A percentile compares a stretch with the other conserved stretches of the same genome.
These are phyloP conservation scores for Parthenolecanium corni DNA, from an alignment of 2,888 invertebrate species.

Conservation along the genomic window DNA sequence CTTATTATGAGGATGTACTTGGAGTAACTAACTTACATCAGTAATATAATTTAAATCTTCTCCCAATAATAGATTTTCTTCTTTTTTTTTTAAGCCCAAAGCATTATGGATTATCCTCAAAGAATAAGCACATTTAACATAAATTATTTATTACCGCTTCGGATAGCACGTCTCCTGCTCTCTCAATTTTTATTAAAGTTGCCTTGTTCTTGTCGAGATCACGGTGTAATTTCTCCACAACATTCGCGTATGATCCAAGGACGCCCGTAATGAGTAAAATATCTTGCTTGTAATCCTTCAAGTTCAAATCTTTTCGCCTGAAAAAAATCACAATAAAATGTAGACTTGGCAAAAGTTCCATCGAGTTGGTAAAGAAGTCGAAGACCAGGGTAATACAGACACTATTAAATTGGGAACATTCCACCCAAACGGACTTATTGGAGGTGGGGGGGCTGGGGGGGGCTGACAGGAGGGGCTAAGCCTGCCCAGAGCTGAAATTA, in stretches of 20 bases:
- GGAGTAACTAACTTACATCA: no score
- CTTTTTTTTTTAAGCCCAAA: no score
- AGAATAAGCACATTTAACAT: no score
- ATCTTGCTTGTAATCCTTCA: slow-evolving; percentile 62
- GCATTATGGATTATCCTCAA: no score
- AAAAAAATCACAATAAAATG: slow-evolving; percentile 29
- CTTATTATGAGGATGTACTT: no score
- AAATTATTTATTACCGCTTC: slow-evolving; percentile 65
- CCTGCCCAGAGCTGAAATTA: no score
- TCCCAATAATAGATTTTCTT: no score
- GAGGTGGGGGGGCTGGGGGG: no score
- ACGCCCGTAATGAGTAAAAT: slow-evolving; percentile 69
- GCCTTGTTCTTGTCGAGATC: slow-evolving; percentile 69
- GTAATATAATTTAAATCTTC: no score
- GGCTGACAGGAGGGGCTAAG: no score
- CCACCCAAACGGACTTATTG: no score
- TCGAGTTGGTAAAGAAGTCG: background rate
- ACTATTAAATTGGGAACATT: no score
- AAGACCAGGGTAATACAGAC: background rate
- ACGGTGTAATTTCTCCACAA: slow-evolving; percentile 66
- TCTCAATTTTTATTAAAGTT: slow-evolving; percentile 71
- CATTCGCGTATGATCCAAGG: slow-evolving; percentile 63
- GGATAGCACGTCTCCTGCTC: slow-evolving; percentile 73
- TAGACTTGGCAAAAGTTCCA: background rate
- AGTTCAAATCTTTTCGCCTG: slow-evolving; percentile 59